These are phyloP conservation scores for Volucella inflata DNA, from an alignment of 2,888 invertebrate genomes.

Conservation along the genomic window DNA sequence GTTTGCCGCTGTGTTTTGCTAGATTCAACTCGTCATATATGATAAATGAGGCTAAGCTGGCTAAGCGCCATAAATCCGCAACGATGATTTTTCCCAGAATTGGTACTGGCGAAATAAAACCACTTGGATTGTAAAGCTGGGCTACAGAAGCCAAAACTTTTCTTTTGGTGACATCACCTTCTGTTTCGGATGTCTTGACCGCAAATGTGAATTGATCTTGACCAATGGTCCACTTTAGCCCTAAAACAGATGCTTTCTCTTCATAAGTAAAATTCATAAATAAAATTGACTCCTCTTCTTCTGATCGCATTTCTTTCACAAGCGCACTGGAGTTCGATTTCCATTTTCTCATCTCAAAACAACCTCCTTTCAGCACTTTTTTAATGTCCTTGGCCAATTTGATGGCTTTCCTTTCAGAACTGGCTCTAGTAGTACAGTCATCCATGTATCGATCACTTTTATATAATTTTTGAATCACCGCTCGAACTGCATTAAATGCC, in stretches of 20 bases:
- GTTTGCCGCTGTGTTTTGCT: too few relatives aligned
- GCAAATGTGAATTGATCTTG: conserved; percentile 31
- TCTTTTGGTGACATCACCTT: conserved; percentile 37
- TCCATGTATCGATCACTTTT: conserved; percentile 43
- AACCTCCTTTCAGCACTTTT: neutral
- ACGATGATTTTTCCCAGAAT: conserved; percentile 76
- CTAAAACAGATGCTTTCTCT: conserved; percentile 49
- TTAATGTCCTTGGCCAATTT: conserved; percentile 13
- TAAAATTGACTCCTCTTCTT: conserved; percentile 42
- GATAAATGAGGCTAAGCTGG: too few relatives aligned
- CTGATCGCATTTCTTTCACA: conserved; percentile 16
- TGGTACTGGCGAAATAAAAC: conserved; percentile 69
- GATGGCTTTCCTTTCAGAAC: conserved; percentile 25
- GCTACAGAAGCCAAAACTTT: conserved; percentile 32
- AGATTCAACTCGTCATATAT: too few relatives aligned
- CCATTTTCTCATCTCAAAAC: conserved; percentile 19
- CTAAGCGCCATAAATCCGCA: conserved; percentile 76
- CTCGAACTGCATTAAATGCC: conserved; percentile 26
- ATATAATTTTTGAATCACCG: conserved; percentile 29
- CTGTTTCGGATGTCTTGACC: conserved; percentile 34
- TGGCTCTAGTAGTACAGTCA: conserved; percentile 36
- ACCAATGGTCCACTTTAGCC: conserved; percentile 36
- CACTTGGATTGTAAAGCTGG: conserved; percentile 76
- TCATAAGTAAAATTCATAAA: conserved; percentile 42
- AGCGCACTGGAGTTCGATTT: conserved; percentile 35